A percentile compares a stretch with the other conserved stretches of the same genome.
Evolutionary conservation across 2,797 vertebrate genomes (phyloP).

Genomic region (Myotis planiceps): DNA sequence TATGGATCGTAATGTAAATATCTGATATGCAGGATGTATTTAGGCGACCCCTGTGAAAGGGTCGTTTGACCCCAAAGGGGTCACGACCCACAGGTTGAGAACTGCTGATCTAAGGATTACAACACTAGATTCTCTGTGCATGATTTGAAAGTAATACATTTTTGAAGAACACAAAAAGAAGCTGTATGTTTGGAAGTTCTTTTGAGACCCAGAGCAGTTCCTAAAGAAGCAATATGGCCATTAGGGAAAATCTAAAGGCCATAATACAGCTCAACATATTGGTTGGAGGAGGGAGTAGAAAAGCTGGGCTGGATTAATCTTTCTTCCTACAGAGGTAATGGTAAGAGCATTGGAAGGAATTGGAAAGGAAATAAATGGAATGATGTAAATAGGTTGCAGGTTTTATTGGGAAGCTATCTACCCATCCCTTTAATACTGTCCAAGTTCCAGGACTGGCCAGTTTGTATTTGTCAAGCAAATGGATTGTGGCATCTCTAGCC

Average conservation of each 20-base stretch:
- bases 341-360: not conserved
- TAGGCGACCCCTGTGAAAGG: no score
- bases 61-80: no score
- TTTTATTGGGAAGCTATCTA: not conserved
- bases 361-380: not conserved
- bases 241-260: not conserved
- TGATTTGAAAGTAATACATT: not conserved
- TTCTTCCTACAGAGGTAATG: not conserved
- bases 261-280: not conserved
- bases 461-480: slow-evolving; percentile 15
- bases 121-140: not conserved
- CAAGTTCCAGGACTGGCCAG: not conserved
- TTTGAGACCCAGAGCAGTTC: not conserved
- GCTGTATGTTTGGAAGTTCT: not conserved
- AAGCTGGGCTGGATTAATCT: not conserved
- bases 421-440: not conserved
- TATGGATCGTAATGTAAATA: no score
- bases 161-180: not conserved
- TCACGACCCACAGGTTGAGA: no score
- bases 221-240: not conserved
- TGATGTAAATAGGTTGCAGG: not conserved
- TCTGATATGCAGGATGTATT: no score
- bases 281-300: not conserved
- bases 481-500: not conserved
- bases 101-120: not conserved